Evolutionary conservation across 2,888 invertebrate genomes (phyloP).

Genomic region (Lycaena phlaeas): DNA sequence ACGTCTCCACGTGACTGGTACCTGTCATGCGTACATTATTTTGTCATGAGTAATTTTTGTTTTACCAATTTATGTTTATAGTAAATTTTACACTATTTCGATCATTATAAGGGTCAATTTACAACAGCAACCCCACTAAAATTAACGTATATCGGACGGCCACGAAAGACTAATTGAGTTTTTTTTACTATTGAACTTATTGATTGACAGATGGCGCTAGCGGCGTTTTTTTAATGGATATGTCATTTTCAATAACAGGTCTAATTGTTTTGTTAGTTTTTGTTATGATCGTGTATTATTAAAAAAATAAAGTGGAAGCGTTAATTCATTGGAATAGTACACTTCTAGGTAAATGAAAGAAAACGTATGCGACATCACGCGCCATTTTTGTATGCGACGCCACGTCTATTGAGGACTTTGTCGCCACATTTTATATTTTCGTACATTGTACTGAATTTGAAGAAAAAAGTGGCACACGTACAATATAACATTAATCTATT

Average conservation of each 20-base stretch:
- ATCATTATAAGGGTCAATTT: conserved; percentile 22
- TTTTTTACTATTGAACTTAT: conserved; percentile 62
- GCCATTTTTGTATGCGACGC: conserved; percentile 29
- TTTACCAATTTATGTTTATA: conserved; percentile 7
- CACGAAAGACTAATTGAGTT: conserved; percentile 69
- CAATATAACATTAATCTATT: conserved; percentile 16
- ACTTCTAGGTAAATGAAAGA: conserved; percentile 16
- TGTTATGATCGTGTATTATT: not conserved
- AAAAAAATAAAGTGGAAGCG: not conserved
- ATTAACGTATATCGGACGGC: conserved; percentile 49
- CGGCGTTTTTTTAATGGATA: conserved; percentile 61
- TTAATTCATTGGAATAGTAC: not conserved
- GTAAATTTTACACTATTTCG: conserved; percentile 27
- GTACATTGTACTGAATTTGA: not conserved
- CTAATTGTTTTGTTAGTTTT: conserved; percentile 29
- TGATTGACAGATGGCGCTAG: conserved; percentile 70
- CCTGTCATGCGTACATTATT: conserved; percentile 61
- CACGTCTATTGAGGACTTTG: conserved; percentile 26
- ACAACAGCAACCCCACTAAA: conserved; percentile 18
- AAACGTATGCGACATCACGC: conserved; percentile 29
- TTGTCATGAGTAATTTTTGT: conserved; percentile 30
- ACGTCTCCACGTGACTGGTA: conserved; percentile 43
- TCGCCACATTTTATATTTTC: conserved; percentile 9
- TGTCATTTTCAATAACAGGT: conserved; percentile 25
- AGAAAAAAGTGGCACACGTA: not conserved